Conservation (phyloP, 1,140 invertebrate species). For the Drosophila pectinifera region DNA sequence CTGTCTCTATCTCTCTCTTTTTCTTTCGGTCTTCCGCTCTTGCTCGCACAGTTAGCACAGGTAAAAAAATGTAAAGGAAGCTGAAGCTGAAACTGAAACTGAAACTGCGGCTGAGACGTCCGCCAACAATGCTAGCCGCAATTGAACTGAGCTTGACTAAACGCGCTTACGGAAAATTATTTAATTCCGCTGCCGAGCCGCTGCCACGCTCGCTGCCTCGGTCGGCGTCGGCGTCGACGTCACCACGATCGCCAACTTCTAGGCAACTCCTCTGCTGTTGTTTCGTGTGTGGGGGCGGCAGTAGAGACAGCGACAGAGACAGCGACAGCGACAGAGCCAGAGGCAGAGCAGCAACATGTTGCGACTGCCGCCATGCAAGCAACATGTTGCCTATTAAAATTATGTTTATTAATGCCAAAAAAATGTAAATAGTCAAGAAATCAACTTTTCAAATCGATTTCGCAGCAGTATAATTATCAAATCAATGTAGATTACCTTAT, state of each 20-base stretch:
- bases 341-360: conserved; percentile 11
- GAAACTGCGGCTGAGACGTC: conserved; percentile 47
- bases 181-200: conserved; percentile 67
- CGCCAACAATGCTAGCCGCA: conserved; percentile 70
- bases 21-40: conserved; percentile 2
- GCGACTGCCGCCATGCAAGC: neutral
- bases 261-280: conserved; percentile 26
- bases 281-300: conserved; percentile 19
- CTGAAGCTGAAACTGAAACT: conserved; percentile 9
- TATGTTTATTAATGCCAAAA: too few species aligned
- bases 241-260: conserved; percentile 45
- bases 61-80: conserved; percentile 16
- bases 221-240: conserved; percentile 20
- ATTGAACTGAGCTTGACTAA: conserved; percentile 81
- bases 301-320: neutral
- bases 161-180: conserved; percentile 79
- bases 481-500: too few species aligned
- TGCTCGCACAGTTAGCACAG: conserved; percentile 26
- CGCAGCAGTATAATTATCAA: too few species aligned
- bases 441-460: too few species aligned
- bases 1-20: neutral
- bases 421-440: too few species aligned
- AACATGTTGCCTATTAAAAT: conserved; percentile 2
- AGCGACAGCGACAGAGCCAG: neutral
- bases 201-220: conserved; percentile 13